Conservation (phyloP, 2,113 vertebrate species). For the Peromyscus leucopus region DNA sequence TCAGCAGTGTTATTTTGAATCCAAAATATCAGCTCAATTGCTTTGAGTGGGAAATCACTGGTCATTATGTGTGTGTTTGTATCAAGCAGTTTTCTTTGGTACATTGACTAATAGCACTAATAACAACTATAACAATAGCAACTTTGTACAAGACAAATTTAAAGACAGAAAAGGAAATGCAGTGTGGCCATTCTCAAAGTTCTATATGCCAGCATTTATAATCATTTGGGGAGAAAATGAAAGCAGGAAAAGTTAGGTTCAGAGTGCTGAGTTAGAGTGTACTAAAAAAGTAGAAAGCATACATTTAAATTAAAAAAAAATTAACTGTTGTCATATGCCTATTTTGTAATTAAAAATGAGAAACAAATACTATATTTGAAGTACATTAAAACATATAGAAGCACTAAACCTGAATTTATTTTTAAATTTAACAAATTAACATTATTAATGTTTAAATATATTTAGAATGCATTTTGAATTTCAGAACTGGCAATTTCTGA, state of each 20-base stretch:
- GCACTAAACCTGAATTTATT: conserved; percentile 58
- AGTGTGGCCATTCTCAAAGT: not conserved
- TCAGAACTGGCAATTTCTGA: conserved; percentile 65
- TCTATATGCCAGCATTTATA: conserved; percentile 31
- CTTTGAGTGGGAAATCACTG: conserved; percentile 44
- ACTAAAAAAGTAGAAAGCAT: not conserved
- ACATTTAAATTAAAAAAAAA: conserved; percentile 39
- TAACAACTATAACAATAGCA: conserved; percentile 48
- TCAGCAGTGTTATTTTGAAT: conserved; percentile 63
- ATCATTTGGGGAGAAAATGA: conserved; percentile 39
- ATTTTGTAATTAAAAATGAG: conserved; percentile 15
- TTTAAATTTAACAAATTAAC: conserved; percentile 75
- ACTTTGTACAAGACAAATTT: not conserved
- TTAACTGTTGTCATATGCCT: not conserved
- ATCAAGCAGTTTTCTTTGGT: conserved; percentile 49
- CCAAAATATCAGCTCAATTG: not conserved
- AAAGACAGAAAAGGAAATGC: not conserved
- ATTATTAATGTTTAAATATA: conserved; percentile 77
- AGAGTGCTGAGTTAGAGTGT: not conserved
- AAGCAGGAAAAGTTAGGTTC: not conserved
- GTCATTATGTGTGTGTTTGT: not conserved
- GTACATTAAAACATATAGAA: conserved; percentile 52
- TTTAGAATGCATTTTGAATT: conserved; percentile 81
- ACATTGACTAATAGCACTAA: conserved; percentile 47
- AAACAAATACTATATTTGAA: conserved; percentile 67